These are phyloP conservation scores for Bombus terrestris DNA, from an alignment of 1,140 invertebrate genomes.

Conservation along the genomic window DNA sequence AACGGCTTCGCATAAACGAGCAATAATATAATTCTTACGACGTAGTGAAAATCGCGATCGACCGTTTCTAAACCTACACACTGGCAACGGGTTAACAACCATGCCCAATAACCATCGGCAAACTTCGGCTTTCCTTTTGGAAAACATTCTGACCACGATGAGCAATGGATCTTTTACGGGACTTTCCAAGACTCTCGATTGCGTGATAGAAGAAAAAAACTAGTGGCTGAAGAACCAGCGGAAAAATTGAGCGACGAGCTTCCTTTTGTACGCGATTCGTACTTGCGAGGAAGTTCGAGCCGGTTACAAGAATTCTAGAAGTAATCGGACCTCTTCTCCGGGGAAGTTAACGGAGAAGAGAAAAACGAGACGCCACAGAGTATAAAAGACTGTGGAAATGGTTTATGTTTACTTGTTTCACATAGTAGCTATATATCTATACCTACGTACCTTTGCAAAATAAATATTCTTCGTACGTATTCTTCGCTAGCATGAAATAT, in stretches of 20 bases:
- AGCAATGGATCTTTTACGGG: slow-evolving; percentile 31
- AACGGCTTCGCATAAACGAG: slow-evolving; percentile 44
- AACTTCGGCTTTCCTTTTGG: background rate
- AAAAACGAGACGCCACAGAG: background rate
- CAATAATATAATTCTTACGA: slow-evolving; percentile 39
- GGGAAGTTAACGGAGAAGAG: background rate
- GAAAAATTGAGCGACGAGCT: background rate
- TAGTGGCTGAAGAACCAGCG: background rate
- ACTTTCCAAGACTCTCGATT: background rate
- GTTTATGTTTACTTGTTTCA: background rate
- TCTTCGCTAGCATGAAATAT: background rate
- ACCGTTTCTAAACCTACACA: slow-evolving; percentile 4
- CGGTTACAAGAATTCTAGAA: background rate
- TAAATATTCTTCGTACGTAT: background rate
- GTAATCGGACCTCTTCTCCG: background rate
- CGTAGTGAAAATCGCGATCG: background rate
- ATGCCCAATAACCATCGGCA: background rate
- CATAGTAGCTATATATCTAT: background rate
- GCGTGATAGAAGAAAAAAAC: too few relatives aligned
- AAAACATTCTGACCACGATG: background rate
- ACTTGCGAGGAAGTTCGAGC: background rate
- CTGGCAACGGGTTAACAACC: slow-evolving; percentile 5
- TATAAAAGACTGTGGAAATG: too few relatives aligned
- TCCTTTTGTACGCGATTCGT: too few relatives aligned
- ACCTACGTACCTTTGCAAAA: background rate